A percentile compares a stretch with the other conserved stretches of the same genome.
phyloP scores from a whole-genome alignment of 2,113 vertebrate species.

The Pseudois nayaur region DNA sequence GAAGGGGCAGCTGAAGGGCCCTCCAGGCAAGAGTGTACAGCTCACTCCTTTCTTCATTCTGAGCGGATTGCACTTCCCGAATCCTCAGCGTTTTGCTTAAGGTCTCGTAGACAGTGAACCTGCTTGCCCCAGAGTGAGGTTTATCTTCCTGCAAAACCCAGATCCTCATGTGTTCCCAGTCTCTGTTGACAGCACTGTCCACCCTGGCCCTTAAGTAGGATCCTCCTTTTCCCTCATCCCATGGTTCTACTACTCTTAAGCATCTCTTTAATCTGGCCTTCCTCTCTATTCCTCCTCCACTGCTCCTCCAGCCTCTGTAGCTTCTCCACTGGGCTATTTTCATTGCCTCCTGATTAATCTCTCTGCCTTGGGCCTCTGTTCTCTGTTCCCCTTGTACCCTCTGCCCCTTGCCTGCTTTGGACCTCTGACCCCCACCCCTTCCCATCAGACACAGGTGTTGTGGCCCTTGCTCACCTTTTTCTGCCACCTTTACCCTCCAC shows the following conservation, averaged over 20 bases:
- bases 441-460: not conserved
- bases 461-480: not conserved
- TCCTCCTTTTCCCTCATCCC: not conserved
- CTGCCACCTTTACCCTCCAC: not conserved
- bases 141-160: conserved; percentile 2
- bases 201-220: not conserved
- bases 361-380: not conserved
- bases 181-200: not conserved
- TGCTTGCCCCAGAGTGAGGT: not conserved
- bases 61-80: not conserved
- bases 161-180: not conserved
- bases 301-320: not conserved
- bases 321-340: not conserved
- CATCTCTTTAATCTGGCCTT: not conserved
- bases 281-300: not conserved
- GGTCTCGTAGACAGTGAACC: not conserved
- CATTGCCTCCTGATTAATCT: not conserved
- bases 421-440: not conserved
- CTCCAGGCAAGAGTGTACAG: not conserved
- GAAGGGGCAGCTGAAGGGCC: not conserved
- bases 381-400: not conserved
- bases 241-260: not conserved
- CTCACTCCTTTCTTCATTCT: not conserved
- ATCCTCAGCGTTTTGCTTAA: not conserved
- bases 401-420: not conserved